phyloP scores from a whole-genome alignment of 2,888 invertebrate species.

The Acronicta psi region DNA sequence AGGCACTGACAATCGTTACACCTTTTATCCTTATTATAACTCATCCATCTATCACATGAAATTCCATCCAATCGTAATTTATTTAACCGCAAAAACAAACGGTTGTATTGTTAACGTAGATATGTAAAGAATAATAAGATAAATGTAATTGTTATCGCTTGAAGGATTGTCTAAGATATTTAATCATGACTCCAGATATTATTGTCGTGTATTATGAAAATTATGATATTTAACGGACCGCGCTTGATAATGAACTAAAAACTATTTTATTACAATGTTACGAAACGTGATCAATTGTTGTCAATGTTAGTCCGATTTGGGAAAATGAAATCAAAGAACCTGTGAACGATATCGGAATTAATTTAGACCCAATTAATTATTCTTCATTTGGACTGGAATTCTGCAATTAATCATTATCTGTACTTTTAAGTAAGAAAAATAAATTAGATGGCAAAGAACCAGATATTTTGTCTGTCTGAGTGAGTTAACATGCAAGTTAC shows the following conservation, averaged over 20 bases:
- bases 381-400: background rate
- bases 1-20: conserved; percentile 22
- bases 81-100: conserved; percentile 37
- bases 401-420: conserved; percentile 6
- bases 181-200: conserved; percentile 21
- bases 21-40: conserved; percentile 14
- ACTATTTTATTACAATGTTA: conserved; percentile 3
- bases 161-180: conserved; percentile 35
- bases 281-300: conserved; percentile 12
- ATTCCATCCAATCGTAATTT: conserved; percentile 57
- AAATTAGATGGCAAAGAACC: too few species aligned
- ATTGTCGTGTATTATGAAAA: conserved; percentile 9
- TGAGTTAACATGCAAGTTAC: too few species aligned
- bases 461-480: too few species aligned
- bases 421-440: background rate
- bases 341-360: background rate
- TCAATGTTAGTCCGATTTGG: background rate
- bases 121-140: conserved; percentile 34
- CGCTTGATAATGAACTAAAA: conserved; percentile 27
- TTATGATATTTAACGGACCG: conserved; percentile 28
- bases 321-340: background rate
- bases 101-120: conserved; percentile 52
- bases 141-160: conserved; percentile 50
- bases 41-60: conserved; percentile 40
- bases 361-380: background rate